These are phyloP conservation scores for Omphaloscelis lunosa DNA, from an alignment of 2,888 invertebrate genomes.

Conservation along the genomic window DNA sequence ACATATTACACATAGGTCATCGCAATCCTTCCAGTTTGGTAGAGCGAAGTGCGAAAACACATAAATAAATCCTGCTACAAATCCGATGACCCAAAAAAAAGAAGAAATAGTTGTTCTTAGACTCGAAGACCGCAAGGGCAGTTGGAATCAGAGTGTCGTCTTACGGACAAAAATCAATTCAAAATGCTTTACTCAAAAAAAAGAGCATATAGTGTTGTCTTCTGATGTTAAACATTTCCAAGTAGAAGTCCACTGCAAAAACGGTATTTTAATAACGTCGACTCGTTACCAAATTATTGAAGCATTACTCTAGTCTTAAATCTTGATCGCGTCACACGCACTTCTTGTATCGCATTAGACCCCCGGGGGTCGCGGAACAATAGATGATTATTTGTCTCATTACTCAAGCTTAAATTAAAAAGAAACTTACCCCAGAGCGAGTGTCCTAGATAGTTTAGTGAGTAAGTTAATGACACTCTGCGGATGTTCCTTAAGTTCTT, in stretches of 20 bases:
- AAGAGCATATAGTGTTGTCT: neutral
- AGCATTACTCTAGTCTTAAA: neutral
- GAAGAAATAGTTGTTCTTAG: neutral
- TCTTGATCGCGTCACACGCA: neutral
- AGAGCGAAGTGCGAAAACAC: neutral
- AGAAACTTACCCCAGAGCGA: conserved; percentile 61
- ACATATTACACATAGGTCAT: no score
- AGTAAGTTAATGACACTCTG: conserved; percentile 78
- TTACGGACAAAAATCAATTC: neutral
- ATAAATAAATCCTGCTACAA: neutral
- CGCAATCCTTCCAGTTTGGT: neutral
- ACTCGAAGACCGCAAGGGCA: neutral
- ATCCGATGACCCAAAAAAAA: neutral
- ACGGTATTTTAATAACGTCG: neutral
- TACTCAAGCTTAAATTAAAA: neutral
- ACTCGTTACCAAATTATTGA: neutral
- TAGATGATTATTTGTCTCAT: neutral
- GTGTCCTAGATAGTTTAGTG: conserved; percentile 78
- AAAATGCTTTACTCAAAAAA: neutral
- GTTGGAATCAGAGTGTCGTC: neutral
- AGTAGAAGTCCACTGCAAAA: neutral
- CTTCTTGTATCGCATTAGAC: neutral
- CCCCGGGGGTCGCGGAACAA: neutral
- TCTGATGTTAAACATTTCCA: neutral
- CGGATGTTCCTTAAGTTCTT: conserved; percentile 68